Conservation (phyloP, 2,888 invertebrate genomes). For the Drosophila putrida region DNA sequence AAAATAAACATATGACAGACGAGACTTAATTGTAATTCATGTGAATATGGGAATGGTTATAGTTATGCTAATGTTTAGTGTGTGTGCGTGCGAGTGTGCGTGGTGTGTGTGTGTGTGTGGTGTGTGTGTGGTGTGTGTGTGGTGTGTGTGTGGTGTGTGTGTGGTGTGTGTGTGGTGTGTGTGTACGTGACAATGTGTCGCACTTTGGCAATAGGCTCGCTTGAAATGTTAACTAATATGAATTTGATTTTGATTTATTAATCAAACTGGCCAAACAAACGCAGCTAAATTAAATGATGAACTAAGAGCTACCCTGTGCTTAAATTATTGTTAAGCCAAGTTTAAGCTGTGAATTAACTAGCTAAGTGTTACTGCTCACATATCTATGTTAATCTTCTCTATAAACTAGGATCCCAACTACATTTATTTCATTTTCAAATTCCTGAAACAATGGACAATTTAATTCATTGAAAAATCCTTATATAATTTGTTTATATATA, state of each 20-base stretch:
- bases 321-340: not conserved
- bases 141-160: not conserved
- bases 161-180: not conserved
- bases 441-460: too few species aligned
- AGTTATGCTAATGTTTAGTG: slow-evolving; percentile 17
- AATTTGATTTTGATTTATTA: slow-evolving; percentile 43
- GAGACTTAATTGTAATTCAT: slow-evolving; percentile 12
- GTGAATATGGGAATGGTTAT: slow-evolving; percentile 26
- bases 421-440: too few species aligned
- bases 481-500: too few species aligned
- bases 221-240: slow-evolving; percentile 44
- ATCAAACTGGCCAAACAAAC: slow-evolving; percentile 9
- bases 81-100: not conserved
- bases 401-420: too few species aligned
- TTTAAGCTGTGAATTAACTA: too few species aligned
- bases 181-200: slow-evolving; percentile 39
- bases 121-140: slow-evolving; percentile 2
- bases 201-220: slow-evolving; percentile 35
- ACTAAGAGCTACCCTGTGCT: slow-evolving; percentile 5
- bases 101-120: slow-evolving; percentile 2
- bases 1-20: slow-evolving; percentile 9
- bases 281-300: not conserved
- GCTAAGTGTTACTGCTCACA: too few species aligned
- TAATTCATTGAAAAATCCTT: too few species aligned
- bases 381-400: too few species aligned